Percentiles rank a stretch among this genome's conserved stretches.
These are phyloP conservation scores for Emmelina monodactyla DNA, from an alignment of 2,888 invertebrate genomes.

Conservation along the genomic window DNA sequence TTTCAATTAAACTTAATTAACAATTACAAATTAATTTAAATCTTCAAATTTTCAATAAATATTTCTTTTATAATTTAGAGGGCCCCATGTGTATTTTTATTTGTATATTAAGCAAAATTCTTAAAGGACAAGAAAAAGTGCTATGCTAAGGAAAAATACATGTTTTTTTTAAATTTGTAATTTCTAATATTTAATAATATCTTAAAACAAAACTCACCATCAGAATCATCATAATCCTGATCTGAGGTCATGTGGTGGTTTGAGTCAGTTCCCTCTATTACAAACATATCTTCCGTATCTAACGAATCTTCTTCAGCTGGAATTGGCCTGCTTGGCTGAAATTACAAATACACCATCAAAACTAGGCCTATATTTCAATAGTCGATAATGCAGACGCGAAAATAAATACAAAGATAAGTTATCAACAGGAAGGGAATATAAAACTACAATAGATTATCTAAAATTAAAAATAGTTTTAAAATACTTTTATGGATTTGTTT, in stretches of 20 bases:
- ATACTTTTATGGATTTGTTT: no score
- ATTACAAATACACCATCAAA: slow-evolving; percentile 10
- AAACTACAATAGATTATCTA: neutral
- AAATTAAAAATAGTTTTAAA: slow-evolving; percentile 3
- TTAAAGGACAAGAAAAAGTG: no score
- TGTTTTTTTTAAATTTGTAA: no score
- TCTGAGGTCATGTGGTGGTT: slow-evolving; percentile 58
- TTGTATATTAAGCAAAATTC: no score
- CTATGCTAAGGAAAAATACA: no score
- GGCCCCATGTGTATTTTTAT: no score
- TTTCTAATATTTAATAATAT: no score
- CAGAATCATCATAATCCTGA: slow-evolving; percentile 76
- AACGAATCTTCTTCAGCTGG: slow-evolving; percentile 55
- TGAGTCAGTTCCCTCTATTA: slow-evolving; percentile 76
- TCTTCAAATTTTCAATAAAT: no score
- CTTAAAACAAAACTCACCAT: slow-evolving; percentile 60
- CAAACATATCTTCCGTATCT: slow-evolving; percentile 79
- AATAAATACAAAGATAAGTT: neutral
- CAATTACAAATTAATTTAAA: no score
- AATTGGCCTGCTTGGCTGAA: slow-evolving; percentile 35
- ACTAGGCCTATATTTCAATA: neutral
- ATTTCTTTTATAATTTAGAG: no score
- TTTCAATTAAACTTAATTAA: no score
- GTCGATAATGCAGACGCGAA: neutral
- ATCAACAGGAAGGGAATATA: neutral